These are phyloP conservation scores for Orchesella flavescens DNA, from an alignment of 2,888 invertebrate genomes.

Conservation along the genomic window DNA sequence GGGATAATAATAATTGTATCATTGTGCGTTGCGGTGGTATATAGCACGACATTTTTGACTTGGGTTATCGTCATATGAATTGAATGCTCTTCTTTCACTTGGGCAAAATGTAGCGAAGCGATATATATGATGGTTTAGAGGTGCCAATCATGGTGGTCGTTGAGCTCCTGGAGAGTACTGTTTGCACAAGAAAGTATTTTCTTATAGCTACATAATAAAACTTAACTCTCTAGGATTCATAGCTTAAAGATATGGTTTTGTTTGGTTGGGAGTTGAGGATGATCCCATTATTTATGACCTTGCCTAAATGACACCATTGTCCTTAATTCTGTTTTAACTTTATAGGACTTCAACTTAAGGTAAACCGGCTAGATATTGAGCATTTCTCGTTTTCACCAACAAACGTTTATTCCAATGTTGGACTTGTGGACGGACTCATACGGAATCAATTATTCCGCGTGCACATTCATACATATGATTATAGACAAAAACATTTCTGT, in stretches of 20 bases:
- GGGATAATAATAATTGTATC: not conserved
- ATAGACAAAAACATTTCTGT: too few species aligned
- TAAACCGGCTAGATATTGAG: not conserved
- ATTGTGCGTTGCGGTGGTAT: not conserved
- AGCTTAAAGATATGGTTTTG: not conserved
- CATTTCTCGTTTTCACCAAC: too few species aligned
- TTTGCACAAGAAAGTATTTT: slow-evolving; percentile 37
- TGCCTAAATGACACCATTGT: slow-evolving; percentile 42
- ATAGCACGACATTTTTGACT: not conserved
- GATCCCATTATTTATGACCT: slow-evolving; percentile 70
- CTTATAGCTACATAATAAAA: slow-evolving; percentile 6
- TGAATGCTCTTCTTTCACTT: not conserved
- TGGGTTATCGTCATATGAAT: too few species aligned
- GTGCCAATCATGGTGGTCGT: slow-evolving; percentile 55
- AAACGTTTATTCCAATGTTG: not conserved
- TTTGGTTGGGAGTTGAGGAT: slow-evolving; percentile 50
- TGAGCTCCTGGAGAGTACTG: slow-evolving; percentile 48
- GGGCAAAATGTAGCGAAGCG: not conserved
- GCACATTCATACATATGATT: too few species aligned
- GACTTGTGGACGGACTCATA: not conserved
- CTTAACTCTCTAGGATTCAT: slow-evolving; percentile 4
- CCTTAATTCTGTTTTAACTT: slow-evolving; percentile 1
- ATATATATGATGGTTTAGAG: not conserved
- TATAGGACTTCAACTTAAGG: too few species aligned
- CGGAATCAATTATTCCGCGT: not conserved